These are phyloP conservation scores for Pampusana beccarii DNA, from an alignment of 2,113 vertebrate species.

Conservation along the genomic window DNA sequence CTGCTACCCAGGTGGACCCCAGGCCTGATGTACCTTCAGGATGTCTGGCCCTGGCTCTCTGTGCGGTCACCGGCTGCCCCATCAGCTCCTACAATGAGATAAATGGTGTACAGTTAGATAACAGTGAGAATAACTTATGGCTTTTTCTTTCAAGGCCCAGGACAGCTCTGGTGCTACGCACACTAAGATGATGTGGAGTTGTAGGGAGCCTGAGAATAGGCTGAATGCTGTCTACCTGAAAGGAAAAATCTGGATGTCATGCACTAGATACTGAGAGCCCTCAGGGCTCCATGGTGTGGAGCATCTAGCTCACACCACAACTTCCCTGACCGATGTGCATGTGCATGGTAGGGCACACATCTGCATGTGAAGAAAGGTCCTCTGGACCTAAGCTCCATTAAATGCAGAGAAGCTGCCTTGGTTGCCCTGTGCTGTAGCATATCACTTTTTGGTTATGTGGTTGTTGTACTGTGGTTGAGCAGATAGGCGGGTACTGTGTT, in stretches of 20 bases:
- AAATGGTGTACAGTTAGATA: background rate
- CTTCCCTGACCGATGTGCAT: background rate
- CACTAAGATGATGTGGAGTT: background rate
- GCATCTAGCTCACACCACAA: background rate
- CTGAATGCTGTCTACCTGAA: background rate
- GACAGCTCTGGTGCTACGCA: background rate
- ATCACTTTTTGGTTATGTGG: background rate
- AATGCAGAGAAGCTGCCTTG: background rate
- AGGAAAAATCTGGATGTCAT: background rate
- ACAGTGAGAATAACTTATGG: background rate
- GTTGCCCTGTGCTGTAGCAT: background rate
- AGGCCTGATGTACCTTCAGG: background rate
- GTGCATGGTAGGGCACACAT: background rate
- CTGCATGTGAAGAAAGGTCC: background rate
- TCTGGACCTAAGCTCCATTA: background rate
- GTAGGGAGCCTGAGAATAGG: background rate
- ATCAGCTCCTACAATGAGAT: background rate
- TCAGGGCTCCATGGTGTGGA: background rate
- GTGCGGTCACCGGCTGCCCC: background rate
- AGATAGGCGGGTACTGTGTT: background rate
- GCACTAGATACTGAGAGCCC: background rate
- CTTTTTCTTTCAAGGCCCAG: background rate
- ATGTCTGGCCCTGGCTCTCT: background rate
- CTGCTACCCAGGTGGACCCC: background rate
- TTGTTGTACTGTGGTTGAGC: background rate